Conservation (phyloP, 2,888 invertebrate species). For the Melieria crassipennis region DNA sequence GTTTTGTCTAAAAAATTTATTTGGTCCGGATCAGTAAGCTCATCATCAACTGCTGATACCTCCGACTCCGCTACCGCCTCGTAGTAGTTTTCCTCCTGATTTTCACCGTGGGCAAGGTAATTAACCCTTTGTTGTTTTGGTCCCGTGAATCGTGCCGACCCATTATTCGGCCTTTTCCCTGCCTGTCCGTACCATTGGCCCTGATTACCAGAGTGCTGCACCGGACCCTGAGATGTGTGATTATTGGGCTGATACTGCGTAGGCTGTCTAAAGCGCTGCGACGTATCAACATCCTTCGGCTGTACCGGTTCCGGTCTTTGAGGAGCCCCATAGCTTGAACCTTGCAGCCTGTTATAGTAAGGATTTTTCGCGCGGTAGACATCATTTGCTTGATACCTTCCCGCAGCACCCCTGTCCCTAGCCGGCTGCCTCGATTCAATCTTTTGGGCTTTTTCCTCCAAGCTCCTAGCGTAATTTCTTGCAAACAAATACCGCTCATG, state of each 20-base stretch:
- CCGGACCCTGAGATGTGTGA: background rate
- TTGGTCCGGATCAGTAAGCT: constrained; percentile 10
- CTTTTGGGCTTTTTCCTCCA: constrained; percentile 26
- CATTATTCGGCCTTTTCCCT: too few relatives aligned
- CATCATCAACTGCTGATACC: constrained; percentile 6
- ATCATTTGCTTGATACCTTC: background rate
- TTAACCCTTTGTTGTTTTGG: too few relatives aligned
- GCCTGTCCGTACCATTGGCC: too few relatives aligned
- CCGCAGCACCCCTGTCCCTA: background rate
- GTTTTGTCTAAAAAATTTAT: constrained; percentile 27
- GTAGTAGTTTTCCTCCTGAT: background rate
- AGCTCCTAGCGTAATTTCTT: constrained; percentile 29
- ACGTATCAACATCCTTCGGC: background rate
- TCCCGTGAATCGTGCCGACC: too few relatives aligned
- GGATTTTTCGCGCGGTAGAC: background rate
- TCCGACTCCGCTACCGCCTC: constrained; percentile 1
- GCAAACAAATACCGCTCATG: constrained; percentile 35
- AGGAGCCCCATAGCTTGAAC: background rate
- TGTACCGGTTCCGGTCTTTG: background rate
- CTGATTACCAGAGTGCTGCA: background rate
- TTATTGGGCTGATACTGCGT: background rate
- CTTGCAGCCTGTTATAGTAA: background rate
- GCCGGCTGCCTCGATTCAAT: background rate
- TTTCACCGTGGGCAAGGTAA: too few relatives aligned
- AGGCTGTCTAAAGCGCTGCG: background rate